Evolutionary conservation across 2,113 vertebrate genomes (phyloP), one percentile per base, ranked within the genome.

Genomic region (Festucalex cinctus): DNA sequence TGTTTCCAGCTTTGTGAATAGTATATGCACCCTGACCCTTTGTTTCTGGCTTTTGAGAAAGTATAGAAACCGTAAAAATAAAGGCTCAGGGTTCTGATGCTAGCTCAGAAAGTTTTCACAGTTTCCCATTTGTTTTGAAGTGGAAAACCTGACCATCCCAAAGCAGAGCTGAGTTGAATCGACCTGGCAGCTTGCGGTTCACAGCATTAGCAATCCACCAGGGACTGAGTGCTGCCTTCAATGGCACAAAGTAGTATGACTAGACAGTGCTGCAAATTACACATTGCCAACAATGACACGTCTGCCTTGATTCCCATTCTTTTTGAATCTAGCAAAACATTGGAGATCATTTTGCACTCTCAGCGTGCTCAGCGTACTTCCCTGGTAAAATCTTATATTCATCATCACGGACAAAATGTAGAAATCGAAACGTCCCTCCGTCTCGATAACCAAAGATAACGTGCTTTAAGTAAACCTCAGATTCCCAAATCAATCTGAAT

Each of bases 401-500:
- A 80, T 70, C 68, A 58, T 68, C 46, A 48, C 53, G 68, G 81
- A 80, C 79, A 76, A 79, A 67, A 59, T 19, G 37, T 56, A 73
- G 44, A 74, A 76, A 82, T 79, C 66, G 66, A 24, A 75, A 79
- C 81, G 74, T 88, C 80, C 79, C 74, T 58, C 79, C 68, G 68
- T 77, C 65, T 63, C 63, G 76, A 78, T 84, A 82, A 84, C 74
- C 83, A 87, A 85, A 83, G 73, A 84, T 70, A 73, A 71, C 74
- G 75, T 77, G 73, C 80, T 82, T 86, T 87, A 87, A 84, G 87
- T 84, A 83, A 87, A 88, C 70, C 69, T 76, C 79, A 63, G 63
- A 87, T 82, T 84, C 81, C 84, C 80, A 79, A 88, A 86, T 89
- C 85, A 88, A 83, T 88, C 82, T 79, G 79, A 90, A 85, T 90